Percentiles rank a stretch among this genome's conserved stretches.
Conservation (phyloP, 2,113 vertebrate genomes). For the Ceyx melanurus region DNA sequence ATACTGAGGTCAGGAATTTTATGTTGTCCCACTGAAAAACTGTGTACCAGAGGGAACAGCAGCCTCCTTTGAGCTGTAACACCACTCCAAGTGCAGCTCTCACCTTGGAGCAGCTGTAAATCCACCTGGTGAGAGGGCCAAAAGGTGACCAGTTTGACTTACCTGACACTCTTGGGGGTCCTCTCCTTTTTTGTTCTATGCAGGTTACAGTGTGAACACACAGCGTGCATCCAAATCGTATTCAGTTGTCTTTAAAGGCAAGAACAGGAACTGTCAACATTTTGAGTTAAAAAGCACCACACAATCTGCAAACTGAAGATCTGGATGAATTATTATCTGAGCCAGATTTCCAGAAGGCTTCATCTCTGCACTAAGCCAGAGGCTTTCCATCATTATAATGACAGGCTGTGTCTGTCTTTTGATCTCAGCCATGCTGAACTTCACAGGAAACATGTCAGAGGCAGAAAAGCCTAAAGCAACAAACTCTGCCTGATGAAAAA, state of each 20-base stretch:
- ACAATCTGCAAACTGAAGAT: not conserved
- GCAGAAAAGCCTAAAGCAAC: slow-evolving; percentile 19
- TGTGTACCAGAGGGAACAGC: not conserved
- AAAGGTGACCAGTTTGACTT: not conserved
- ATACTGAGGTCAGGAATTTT: not conserved
- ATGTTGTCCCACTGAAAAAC: not conserved
- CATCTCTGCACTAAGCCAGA: not conserved
- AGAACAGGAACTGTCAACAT: not conserved
- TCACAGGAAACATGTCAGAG: not conserved
- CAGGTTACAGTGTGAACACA: not conserved
- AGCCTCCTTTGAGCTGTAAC: not conserved
- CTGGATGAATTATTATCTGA: not conserved
- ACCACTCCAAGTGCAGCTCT: accelerated
- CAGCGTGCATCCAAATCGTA: not conserved
- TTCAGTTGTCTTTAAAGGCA: not conserved
- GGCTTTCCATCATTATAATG: not conserved
- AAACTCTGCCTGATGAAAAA: not conserved
- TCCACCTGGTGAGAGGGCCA: accelerated
- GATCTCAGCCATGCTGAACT: not conserved
- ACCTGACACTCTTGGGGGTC: not conserved
- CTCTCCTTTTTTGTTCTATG: not conserved
- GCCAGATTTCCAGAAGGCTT: not conserved
- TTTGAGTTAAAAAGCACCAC: not conserved
- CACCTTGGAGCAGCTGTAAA: not conserved
- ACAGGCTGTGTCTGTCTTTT: not conserved